These are phyloP conservation scores for Leptarthrus brevirostris DNA, from an alignment of 2,888 invertebrate genomes.

Conservation along the genomic window DNA sequence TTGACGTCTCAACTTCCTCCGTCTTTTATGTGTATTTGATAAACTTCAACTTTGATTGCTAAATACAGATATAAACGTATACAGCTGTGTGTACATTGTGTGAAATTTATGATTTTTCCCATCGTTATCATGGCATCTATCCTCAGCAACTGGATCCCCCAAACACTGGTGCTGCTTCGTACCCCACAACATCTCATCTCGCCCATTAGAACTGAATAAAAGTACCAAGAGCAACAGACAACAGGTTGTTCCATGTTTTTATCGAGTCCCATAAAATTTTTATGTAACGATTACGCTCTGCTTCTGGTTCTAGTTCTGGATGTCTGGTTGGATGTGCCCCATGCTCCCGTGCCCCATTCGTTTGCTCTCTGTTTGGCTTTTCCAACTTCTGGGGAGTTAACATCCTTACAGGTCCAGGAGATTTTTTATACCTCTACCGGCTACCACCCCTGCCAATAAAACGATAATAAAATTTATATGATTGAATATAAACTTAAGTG, in stretches of 20 bases:
- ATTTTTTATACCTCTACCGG: conserved; percentile 39
- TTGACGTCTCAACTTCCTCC: conserved; percentile 4
- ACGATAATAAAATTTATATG: conserved; percentile 60
- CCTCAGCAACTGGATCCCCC: neutral
- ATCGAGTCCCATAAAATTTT: conserved; percentile 55
- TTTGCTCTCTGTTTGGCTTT: conserved; percentile 49
- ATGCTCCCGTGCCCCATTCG: conserved; percentile 26
- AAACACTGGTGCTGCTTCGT: neutral
- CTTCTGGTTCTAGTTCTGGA: conserved; percentile 51
- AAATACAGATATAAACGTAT: neutral
- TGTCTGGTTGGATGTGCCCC: conserved; percentile 35
- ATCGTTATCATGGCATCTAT: conserved; percentile 48
- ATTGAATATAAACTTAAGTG: conserved; percentile 60
- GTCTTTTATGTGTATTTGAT: conserved; percentile 38
- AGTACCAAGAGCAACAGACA: conserved; percentile 52
- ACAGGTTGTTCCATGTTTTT: conserved; percentile 56
- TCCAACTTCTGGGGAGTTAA: conserved; percentile 39
- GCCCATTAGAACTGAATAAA: conserved; percentile 55
- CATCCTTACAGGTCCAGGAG: conserved; percentile 17
- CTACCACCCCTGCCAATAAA: conserved; percentile 56
- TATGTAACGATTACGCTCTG: conserved; percentile 55
- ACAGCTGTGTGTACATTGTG: conserved; percentile 46
- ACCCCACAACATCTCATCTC: conserved; percentile 49
- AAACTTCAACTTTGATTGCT: conserved; percentile 25
- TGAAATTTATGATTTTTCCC: conserved; percentile 55